Evolutionary conservation across 2,113 vertebrate genomes (phyloP).

Genomic region (Albula goreensis): DNA sequence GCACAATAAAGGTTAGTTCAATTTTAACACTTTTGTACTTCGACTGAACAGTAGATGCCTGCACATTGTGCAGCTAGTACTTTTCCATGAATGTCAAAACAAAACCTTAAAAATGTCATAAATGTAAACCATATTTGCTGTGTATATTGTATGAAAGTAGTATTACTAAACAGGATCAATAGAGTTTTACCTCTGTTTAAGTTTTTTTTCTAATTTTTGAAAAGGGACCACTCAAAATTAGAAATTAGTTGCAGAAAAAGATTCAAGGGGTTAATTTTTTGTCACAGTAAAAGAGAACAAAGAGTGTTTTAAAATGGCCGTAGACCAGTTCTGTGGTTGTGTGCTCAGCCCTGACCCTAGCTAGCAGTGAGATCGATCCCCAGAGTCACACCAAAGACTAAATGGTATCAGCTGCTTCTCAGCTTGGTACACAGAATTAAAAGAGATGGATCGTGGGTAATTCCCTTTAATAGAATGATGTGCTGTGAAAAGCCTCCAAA

Average conservation of each 20-base stretch:
- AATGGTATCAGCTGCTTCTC: too few relatives aligned
- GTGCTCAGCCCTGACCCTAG: not conserved
- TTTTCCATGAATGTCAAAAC: not conserved
- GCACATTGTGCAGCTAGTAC: slow-evolving; percentile 1
- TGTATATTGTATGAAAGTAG: not conserved
- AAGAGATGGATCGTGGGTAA: not conserved
- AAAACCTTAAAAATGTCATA: not conserved
- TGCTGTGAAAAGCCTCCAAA: not conserved
- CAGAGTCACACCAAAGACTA: not conserved
- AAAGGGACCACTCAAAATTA: not conserved
- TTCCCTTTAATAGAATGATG: not conserved
- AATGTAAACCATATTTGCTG: not conserved
- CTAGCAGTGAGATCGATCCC: not conserved
- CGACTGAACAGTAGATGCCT: slow-evolving; percentile 1
- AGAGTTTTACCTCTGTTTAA: not conserved
- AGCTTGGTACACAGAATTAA: not conserved
- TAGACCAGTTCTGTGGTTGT: not conserved
- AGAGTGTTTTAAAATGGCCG: not conserved
- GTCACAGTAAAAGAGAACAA: not conserved
- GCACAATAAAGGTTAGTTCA: slow-evolving; percentile 20
- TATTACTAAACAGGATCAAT: not conserved
- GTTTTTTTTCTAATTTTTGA: not conserved
- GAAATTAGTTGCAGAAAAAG: not conserved
- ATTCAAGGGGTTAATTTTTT: not conserved
- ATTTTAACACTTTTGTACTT: slow-evolving; percentile 17